These are phyloP conservation scores for Lapara coniferarum DNA, from an alignment of 2,888 invertebrate species.

Conservation along the genomic window DNA sequence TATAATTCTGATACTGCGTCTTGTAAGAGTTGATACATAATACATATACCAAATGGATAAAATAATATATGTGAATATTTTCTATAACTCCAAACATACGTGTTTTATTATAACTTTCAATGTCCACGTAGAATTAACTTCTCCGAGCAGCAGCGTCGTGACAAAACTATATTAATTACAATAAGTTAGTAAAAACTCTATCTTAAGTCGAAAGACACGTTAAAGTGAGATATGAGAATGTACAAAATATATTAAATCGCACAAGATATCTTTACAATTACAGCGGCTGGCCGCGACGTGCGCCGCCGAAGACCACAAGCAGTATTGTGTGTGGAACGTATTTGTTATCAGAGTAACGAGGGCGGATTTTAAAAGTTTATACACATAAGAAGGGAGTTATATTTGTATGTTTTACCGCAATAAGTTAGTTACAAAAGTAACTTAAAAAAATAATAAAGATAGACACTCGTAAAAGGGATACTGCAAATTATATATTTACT, in stretches of 20 bases:
- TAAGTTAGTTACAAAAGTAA: no score
- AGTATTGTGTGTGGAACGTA: not conserved
- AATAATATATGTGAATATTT: no score
- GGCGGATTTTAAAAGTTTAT: not conserved
- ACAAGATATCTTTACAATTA: slow-evolving; percentile 16
- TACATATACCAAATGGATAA: no score
- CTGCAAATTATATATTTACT: not conserved
- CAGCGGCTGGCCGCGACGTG: not conserved
- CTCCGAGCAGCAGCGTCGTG: slow-evolving; percentile 18
- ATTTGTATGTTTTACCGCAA: no score
- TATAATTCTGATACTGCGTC: no score
- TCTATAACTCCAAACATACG: not conserved
- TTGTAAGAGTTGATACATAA: no score
- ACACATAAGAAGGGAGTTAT: no score
- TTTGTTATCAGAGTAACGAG: not conserved
- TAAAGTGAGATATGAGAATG: slow-evolving; percentile 22
- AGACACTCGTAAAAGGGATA: no score
- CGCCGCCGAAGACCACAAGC: slow-evolving; percentile 4
- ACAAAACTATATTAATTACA: slow-evolving; percentile 37
- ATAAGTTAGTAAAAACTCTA: slow-evolving; percentile 25
- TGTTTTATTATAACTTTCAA: not conserved
- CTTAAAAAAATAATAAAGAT: no score
- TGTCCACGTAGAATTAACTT: not conserved
- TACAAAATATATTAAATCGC: slow-evolving; percentile 26
- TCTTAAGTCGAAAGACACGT: slow-evolving; percentile 19